Percentiles rank a stretch among this genome's conserved stretches.
phyloP scores from a whole-genome alignment of 2,888 invertebrate species.

The Crocallis elinguaria region DNA sequence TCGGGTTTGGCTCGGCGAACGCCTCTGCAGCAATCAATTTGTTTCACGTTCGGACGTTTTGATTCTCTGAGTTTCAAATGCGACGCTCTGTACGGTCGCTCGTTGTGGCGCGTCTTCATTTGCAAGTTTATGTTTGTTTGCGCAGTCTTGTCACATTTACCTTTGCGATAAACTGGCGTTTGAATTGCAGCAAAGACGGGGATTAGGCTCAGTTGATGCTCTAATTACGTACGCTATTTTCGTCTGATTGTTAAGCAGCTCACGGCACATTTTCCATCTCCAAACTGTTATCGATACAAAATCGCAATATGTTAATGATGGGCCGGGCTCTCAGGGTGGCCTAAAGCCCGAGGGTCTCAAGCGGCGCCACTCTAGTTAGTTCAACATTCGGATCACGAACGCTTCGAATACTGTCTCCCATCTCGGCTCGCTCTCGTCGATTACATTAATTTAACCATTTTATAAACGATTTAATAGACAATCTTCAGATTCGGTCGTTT shows the following conservation, averaged over 20 bases:
- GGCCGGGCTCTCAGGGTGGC: slow-evolving; percentile 53
- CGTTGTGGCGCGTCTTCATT: slow-evolving; percentile 72
- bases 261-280: slow-evolving; percentile 59
- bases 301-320: slow-evolving; percentile 79
- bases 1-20: slow-evolving; percentile 68
- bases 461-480: slow-evolving; percentile 82
- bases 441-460: slow-evolving; percentile 83
- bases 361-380: slow-evolving; percentile 63
- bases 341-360: slow-evolving; percentile 54
- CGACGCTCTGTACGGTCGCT: slow-evolving; percentile 59
- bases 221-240: slow-evolving; percentile 30
- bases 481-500: slow-evolving; percentile 71
- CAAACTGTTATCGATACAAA: slow-evolving; percentile 76
- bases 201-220: slow-evolving; percentile 10
- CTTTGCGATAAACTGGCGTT: slow-evolving; percentile 43
- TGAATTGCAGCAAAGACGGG: slow-evolving; percentile 38
- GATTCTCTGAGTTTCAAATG: slow-evolving; percentile 72
- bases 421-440: slow-evolving; percentile 77
- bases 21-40: slow-evolving; percentile 80
- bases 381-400: slow-evolving; percentile 79
- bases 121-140: slow-evolving; percentile 70
- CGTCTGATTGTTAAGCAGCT: slow-evolving; percentile 47
- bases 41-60: slow-evolving; percentile 79
- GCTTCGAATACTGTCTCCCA: slow-evolving; percentile 79
- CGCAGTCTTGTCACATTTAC: slow-evolving; percentile 52